Evolutionary conservation across 2,113 vertebrate genomes (phyloP).

Genomic region (Fulica atra): DNA sequence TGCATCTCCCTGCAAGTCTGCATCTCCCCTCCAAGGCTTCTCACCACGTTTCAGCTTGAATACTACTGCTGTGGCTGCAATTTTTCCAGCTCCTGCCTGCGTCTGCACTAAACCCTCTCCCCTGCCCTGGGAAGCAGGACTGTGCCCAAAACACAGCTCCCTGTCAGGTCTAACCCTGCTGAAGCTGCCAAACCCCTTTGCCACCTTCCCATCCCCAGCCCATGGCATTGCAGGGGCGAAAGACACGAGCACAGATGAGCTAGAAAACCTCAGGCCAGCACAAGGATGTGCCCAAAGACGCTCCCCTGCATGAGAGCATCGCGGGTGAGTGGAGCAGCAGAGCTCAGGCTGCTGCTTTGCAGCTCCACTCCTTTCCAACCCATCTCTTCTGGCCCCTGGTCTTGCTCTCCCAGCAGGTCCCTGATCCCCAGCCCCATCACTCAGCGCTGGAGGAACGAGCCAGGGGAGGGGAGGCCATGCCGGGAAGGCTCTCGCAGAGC

Average conservation of each 20-base stretch:
- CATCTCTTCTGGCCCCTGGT: neutral
- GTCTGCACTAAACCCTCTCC: neutral
- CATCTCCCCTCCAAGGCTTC: slow-evolving; percentile 28
- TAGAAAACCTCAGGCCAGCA: neutral
- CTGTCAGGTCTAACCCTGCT: accelerated
- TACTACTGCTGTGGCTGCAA: neutral
- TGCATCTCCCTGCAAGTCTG: slow-evolving; percentile 14
- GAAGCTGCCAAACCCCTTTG: neutral
- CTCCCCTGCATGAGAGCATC: neutral
- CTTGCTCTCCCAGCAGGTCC: neutral
- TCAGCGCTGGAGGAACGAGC: neutral
- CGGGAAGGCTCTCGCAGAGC: neutral
- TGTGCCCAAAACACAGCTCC: neutral
- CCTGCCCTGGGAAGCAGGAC: neutral
- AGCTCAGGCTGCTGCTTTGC: neutral
- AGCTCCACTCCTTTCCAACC: neutral
- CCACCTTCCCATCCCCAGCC: neutral
- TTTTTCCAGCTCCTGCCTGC: slow-evolving; percentile 11
- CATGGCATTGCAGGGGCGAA: accelerated
- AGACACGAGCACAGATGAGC: neutral
- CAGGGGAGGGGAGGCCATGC: neutral
- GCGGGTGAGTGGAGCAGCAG: accelerated
- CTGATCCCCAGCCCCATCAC: slow-evolving; percentile 8
- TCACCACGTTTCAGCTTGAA: neutral
- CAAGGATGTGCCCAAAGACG: accelerated